These are phyloP conservation scores for Mongoloraphidia duomilia DNA, from an alignment of 2,888 invertebrate genomes.

Conservation along the genomic window DNA sequence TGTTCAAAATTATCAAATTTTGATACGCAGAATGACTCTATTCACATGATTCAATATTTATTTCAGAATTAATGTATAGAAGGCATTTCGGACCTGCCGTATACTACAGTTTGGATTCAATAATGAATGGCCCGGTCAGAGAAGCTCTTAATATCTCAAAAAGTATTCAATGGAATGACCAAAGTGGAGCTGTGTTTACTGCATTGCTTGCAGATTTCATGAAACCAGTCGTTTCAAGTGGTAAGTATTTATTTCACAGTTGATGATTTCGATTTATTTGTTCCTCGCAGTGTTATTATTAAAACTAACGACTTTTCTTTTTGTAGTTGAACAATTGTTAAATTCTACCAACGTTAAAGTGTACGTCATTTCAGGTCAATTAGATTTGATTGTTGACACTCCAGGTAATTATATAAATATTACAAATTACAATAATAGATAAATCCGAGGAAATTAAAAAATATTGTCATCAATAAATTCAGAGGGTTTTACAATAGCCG, in stretches of 20 bases:
- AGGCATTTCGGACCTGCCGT: conserved; percentile 24
- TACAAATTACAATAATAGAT: too few species aligned
- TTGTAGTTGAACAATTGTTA: conserved; percentile 51
- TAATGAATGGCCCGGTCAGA: conserved; percentile 64
- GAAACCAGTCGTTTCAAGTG: conserved; percentile 59
- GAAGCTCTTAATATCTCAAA: conserved; percentile 47
- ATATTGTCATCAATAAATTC: too few species aligned
- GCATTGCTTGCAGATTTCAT: conserved; percentile 54
- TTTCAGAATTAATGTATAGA: conserved; percentile 27
- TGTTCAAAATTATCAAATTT: too few species aligned
- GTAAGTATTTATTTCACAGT: conserved; percentile 26
- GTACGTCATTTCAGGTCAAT: conserved; percentile 61
- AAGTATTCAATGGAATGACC: conserved; percentile 49
- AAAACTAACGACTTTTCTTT: conserved; percentile 16
- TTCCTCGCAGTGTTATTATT: not conserved
- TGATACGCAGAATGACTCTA: too few species aligned
- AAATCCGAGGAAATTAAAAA: too few species aligned
- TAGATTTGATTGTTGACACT: conserved; percentile 74
- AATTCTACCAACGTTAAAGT: conserved; percentile 52
- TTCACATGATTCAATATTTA: conserved; percentile 3
- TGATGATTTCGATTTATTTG: conserved; percentile 1
- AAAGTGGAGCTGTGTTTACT: conserved; percentile 43
- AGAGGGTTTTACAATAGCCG: not conserved
- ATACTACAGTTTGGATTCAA: conserved; percentile 26
- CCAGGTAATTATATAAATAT: conserved; percentile 57